These are phyloP conservation scores for Hydropotes inermis DNA, from an alignment of 2,113 vertebrate genomes.

Conservation along the genomic window DNA sequence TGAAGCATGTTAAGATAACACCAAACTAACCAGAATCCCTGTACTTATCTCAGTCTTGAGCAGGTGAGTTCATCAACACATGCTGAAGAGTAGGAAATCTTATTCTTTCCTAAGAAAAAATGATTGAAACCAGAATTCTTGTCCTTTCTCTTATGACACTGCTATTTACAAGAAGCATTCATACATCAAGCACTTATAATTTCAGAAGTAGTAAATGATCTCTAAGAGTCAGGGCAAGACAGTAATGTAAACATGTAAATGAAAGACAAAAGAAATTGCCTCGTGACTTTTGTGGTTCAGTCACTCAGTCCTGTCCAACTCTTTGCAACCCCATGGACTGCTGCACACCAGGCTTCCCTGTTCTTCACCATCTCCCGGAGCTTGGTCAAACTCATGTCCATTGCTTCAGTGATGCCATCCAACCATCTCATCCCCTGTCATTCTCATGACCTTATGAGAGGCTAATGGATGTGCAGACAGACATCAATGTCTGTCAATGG, in stretches of 20 bases:
- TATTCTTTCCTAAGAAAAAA: conserved; percentile 31
- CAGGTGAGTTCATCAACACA: background rate
- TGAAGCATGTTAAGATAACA: background rate
- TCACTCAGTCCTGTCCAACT: background rate
- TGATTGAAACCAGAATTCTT: conserved; percentile 53
- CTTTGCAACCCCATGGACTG: background rate
- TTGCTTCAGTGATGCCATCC: background rate
- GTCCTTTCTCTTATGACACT: conserved; percentile 9
- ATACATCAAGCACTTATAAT: conserved; percentile 48
- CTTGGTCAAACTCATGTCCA: background rate
- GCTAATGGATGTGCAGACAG: too few relatives aligned
- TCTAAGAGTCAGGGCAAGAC: background rate
- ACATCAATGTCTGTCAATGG: too few relatives aligned
- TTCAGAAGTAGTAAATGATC: conserved; percentile 59
- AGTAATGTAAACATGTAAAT: background rate
- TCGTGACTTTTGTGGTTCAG: background rate
- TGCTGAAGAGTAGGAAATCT: background rate
- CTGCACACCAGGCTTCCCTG: background rate
- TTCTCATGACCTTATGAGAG: too few relatives aligned
- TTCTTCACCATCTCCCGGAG: background rate
- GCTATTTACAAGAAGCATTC: conserved; percentile 46
- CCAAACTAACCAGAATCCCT: background rate
- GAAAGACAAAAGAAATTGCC: background rate
- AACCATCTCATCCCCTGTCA: too few relatives aligned
- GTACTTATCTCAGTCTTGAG: background rate